Evolutionary conservation across 2,797 vertebrate genomes (phyloP), one percentile per base, ranked within the genome.

Genomic region (Rhinogobio ventralis): DNA sequence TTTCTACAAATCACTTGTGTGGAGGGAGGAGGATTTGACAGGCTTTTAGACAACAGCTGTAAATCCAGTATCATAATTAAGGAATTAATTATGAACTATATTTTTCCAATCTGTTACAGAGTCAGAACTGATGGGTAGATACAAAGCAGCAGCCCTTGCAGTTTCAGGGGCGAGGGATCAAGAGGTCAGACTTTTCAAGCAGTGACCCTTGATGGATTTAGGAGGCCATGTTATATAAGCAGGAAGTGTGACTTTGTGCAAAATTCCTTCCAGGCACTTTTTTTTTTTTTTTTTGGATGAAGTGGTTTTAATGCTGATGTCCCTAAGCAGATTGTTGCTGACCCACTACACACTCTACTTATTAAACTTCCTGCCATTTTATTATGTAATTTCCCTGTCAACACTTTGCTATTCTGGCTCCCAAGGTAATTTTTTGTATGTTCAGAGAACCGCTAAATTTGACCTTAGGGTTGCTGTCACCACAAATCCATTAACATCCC

Each of bases 151-250:
- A 77, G 83, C 69, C 85, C 69, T 80, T 82, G 83, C 85, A 69
- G 79, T 49, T 86, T 76, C 81, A 45, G 86, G 71, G 82, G n/a
- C 78, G 84, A 62, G 85, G 66, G 83, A 57, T 51, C 80, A 45
- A 69, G 60, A 84, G 86, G 87, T 86, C 79, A 51, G 76, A 78
- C 79, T 14, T 19, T 39, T 82, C 23, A 84, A 89, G 83, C 81
- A 84, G 46, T 86, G 86, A 92, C 87, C 88, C 86, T 11, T 87
- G 84, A 85, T 76, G 51, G 72, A 87, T 84, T 90, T 82, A 62
- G 53, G 39, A 19, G 83, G 23, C 28, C 45, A n/a, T 53, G 83
- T 88, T 91, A 85, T 87, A 81, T 87, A 86, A 88, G 86, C 80
- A 90, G 89, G 87, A 92, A 85, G 87, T 84, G 36, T 73, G 23